Percentiles rank a stretch among this genome's conserved stretches.
These are phyloP conservation scores for Torymus auratus DNA, from an alignment of 2,888 invertebrate genomes.

Conservation along the genomic window DNA sequence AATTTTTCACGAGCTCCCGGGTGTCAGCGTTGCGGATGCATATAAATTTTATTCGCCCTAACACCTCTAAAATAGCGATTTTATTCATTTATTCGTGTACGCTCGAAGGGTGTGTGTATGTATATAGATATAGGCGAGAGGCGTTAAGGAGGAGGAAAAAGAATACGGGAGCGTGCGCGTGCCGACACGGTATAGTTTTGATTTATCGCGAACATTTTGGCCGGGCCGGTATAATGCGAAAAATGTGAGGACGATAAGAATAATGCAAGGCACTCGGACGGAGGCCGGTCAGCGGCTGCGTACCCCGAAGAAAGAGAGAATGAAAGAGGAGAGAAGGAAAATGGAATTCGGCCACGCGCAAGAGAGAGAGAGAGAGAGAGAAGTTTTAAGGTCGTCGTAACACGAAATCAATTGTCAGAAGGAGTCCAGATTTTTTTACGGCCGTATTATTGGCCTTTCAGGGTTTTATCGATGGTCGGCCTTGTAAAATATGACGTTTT, in stretches of 20 bases:
- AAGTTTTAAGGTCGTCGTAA: too few relatives aligned
- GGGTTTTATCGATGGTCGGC: constrained; percentile 48
- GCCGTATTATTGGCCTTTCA: constrained; percentile 61
- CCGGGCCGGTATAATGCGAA: constrained; percentile 48
- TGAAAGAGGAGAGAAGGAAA: too few relatives aligned
- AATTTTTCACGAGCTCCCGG: too few relatives aligned
- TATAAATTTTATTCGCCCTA: constrained; percentile 43
- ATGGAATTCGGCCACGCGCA: too few relatives aligned
- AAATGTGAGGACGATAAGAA: constrained; percentile 61
- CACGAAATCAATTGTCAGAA: constrained; percentile 52
- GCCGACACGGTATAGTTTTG: constrained; percentile 39
- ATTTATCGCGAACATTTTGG: constrained; percentile 57
- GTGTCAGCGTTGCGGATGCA: constrained; percentile 11
- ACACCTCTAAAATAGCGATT: constrained; percentile 47
- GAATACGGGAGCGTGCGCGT: constrained; percentile 27
- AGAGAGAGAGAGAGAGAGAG: too few relatives aligned
- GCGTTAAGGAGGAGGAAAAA: background rate
- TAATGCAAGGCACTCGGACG: constrained; percentile 65
- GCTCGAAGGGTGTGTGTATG: background rate
- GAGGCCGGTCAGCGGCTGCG: background rate
- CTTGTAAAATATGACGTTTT: too few relatives aligned
- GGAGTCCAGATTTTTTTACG: background rate
- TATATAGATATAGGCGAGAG: constrained; percentile 5
- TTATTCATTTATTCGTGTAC: constrained; percentile 50
- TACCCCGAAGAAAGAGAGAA: too few relatives aligned